A percentile compares a stretch with the other conserved stretches of the same genome.
These are phyloP conservation scores for Yponomeuta plumbellus DNA, from an alignment of 2,888 invertebrate species.

Conservation along the genomic window DNA sequence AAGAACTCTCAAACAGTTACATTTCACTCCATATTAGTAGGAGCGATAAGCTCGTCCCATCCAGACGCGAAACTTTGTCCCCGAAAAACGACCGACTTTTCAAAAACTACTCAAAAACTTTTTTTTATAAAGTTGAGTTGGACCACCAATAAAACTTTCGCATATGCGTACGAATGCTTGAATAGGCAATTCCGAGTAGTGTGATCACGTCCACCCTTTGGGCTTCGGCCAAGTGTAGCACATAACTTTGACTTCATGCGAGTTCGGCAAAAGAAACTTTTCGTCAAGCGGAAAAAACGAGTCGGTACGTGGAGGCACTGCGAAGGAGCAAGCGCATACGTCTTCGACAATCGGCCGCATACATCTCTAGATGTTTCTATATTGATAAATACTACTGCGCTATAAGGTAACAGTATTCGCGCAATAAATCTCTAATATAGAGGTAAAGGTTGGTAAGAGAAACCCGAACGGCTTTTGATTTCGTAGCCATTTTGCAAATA, in stretches of 20 bases:
- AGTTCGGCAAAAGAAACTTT: slow-evolving; percentile 26
- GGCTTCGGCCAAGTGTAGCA: slow-evolving; percentile 47
- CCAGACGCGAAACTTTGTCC: slow-evolving; percentile 17
- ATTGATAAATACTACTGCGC: not conserved
- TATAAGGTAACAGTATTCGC: not conserved
- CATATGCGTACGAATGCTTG: slow-evolving; percentile 46
- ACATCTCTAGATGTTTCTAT: not conserved
- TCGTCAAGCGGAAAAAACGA: slow-evolving; percentile 18
- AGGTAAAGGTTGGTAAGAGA: too few relatives aligned
- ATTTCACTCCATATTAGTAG: slow-evolving; percentile 8
- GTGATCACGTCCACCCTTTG: slow-evolving; percentile 58
- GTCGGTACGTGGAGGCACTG: slow-evolving; percentile 14
- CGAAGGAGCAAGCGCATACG: slow-evolving; percentile 2
- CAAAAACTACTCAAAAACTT: slow-evolving; percentile 32
- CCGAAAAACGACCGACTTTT: slow-evolving; percentile 31
- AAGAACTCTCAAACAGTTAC: not conserved
- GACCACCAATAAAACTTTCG: slow-evolving; percentile 40
- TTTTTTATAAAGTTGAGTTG: slow-evolving; percentile 34
- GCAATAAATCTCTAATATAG: too few relatives aligned
- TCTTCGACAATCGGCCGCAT: slow-evolving; percentile 4
- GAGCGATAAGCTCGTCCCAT: not conserved
- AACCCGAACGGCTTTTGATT: not conserved
- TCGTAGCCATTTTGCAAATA: not conserved
- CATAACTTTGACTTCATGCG: slow-evolving; percentile 42
- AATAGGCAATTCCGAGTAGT: slow-evolving; percentile 62